These are phyloP conservation scores for Cotesia congregata DNA, from an alignment of 2,888 invertebrate genomes.

Conservation along the genomic window DNA sequence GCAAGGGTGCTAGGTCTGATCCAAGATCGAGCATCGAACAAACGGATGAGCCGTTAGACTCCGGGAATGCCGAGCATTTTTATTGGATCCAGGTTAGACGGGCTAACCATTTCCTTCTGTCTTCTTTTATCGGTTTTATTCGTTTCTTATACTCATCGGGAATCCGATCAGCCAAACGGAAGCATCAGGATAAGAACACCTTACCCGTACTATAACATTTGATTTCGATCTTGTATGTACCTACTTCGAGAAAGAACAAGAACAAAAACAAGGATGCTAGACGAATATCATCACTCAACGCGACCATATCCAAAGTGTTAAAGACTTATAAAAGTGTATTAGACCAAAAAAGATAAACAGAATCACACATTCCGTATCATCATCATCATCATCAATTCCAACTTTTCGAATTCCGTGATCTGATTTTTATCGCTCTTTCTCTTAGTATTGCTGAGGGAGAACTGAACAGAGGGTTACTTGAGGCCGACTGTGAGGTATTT, in stretches of 20 bases:
- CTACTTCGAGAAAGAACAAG: constrained; percentile 32
- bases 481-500: neutral
- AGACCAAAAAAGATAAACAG: constrained; percentile 1
- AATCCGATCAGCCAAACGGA: constrained; percentile 51
- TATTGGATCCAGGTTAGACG: constrained; percentile 58
- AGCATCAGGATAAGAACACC: constrained; percentile 49
- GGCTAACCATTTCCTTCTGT: constrained; percentile 40
- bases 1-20: constrained; percentile 40
- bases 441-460: neutral
- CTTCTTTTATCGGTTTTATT: constrained; percentile 45
- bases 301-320: constrained; percentile 41
- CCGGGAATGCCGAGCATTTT: constrained; percentile 68
- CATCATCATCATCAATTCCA: constrained; percentile 8
- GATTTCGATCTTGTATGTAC: constrained; percentile 45
- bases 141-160: constrained; percentile 34
- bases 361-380: constrained; percentile 28
- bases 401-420: constrained; percentile 41
- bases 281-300: constrained; percentile 47
- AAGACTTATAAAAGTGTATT: constrained; percentile 27
- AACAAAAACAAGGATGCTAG: constrained; percentile 12
- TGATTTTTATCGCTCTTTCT: constrained; percentile 42
- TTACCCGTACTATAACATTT: constrained; percentile 34
- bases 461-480: neutral
- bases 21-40: constrained; percentile 52
- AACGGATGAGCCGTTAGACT: constrained; percentile 66